phyloP scores from a whole-genome alignment of 2,797 vertebrate genomes.

The Microhierax caerulescens region DNA sequence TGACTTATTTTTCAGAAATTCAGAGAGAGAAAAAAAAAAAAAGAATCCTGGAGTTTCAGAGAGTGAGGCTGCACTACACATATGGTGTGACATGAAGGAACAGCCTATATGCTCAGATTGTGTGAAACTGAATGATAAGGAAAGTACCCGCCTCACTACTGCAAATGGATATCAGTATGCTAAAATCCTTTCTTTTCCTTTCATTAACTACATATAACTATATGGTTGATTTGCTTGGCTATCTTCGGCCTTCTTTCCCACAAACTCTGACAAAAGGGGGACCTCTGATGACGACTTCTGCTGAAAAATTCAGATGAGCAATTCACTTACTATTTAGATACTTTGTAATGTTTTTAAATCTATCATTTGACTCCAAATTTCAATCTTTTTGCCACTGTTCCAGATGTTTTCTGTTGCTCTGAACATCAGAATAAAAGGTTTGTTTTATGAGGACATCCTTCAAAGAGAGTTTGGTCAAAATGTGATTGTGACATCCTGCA shows the following conservation, averaged over 20 bases:
- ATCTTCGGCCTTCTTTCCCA: background rate
- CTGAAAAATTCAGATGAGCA: background rate
- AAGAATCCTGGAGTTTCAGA: background rate
- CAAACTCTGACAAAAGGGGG: background rate
- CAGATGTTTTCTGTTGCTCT: background rate
- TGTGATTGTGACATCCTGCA: background rate
- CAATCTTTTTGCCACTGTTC: background rate
- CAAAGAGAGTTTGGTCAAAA: conserved; percentile 50
- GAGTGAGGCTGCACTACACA: background rate
- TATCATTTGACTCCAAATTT: background rate
- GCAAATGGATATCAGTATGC: background rate
- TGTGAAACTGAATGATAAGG: background rate
- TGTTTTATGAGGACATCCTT: conserved; percentile 3
- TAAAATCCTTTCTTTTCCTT: background rate
- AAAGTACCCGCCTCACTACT: background rate
- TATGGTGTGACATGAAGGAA: background rate
- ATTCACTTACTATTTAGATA: background rate
- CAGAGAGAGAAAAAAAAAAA: background rate
- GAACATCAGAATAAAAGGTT: background rate
- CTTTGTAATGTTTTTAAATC: background rate
- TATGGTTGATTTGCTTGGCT: background rate
- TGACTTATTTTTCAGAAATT: background rate
- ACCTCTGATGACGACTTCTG: background rate
- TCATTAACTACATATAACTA: background rate
- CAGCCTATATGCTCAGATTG: background rate